Evolutionary conservation across 2,113 vertebrate species (phyloP), one percentile per base, ranked within the genome.

Genomic region (Geothlypis trichas): DNA sequence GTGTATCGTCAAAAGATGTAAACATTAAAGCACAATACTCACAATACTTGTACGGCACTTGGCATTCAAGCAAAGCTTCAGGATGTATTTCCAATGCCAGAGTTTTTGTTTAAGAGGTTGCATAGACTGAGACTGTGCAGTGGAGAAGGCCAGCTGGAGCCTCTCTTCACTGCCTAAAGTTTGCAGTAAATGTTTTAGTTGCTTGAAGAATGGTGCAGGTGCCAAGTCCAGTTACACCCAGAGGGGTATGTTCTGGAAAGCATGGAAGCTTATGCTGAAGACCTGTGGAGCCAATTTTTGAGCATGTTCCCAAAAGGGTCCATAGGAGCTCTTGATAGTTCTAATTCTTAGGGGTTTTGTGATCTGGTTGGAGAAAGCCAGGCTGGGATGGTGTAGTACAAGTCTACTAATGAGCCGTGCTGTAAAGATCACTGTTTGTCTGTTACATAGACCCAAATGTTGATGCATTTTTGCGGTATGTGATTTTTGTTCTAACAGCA

Each of bases 401-500:
- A 69, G 26, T 10, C 46, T 94, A 20, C 68, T 73, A 78, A 52
- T 30, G 41, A 61, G 39, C 51, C 7, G 5, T 41, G 23, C 68
- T 35, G 44, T 68, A 44, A 88, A 63, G 81, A 46, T 58, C 39
- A n/a, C 31, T 52, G 11, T 8, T 73, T 3, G 3, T 87, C 55
- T 81, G 26, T 78, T 87, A 87, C 86, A 62, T 22, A 63, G 81
- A 59, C 93, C 35, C 57, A 57, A 79, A 68, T 27, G 87, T 91
- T 84, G 28, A 9, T 9, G 4, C 37, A 61, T 67, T 96, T 89
- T 47, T 27, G 5, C 33, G 52, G 21, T 61, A 42, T 87, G 8
- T 23, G 21, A 22, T 66, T 91, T 89, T 74, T 96, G 58, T 95
- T 95, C 52, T 87, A 95, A 84, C 37, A 94, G 92, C 80, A 52